Base-by-base conservation (phyloP, 2,797 vertebrate genomes). In the Propithecus deckenii region DNA sequence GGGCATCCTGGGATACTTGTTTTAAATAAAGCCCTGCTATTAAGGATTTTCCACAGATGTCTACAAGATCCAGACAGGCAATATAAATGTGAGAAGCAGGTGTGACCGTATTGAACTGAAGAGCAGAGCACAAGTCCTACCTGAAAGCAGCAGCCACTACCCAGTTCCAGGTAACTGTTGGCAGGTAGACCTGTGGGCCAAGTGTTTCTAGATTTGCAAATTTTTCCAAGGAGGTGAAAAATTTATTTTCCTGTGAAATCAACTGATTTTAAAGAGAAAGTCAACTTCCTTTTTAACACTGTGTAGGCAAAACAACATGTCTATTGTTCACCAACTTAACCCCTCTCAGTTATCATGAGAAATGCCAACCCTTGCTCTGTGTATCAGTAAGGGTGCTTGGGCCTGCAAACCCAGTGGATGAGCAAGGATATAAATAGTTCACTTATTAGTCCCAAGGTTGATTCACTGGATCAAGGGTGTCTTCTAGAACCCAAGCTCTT, bases 221-320 rank as follows among this genome's bases (percentile, higher is more conserved):
- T 30, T 89, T 88, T 93, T 83, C 25, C 86, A 50, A 87, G 30
- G 4, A 87, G 90, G 20, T 59, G 4, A 87, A 14, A 2, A 61
- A 46, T 25, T 74, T n/a, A 52, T 23, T 32, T 46, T 18, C 7
- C 22, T n/a, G 7, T 83, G 57, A 92, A 96, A 84, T 86, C 38
- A 91, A 23, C 5, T 61, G 7, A 76, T 81, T 87, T 94, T 75
- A 71, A 94, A 87, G 65, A 93, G 50, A 75, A n/a, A 7, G 1
- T 75, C 71, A 75, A 48, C 38, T 84, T 38, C 7, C 92, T 71
- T 95, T 96, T 95, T 75, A 80, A 93, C 15, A 79, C 2, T 20
- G 7, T 65, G 2, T 84, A 89, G 61, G 25, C 30, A 81, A 89
- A 89, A 80, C 4, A 76, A 75, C 8, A 52, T 67, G 30, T 75